phyloP scores from a whole-genome alignment of 2,888 invertebrate species.

The Reticulitermes lucifugus region DNA sequence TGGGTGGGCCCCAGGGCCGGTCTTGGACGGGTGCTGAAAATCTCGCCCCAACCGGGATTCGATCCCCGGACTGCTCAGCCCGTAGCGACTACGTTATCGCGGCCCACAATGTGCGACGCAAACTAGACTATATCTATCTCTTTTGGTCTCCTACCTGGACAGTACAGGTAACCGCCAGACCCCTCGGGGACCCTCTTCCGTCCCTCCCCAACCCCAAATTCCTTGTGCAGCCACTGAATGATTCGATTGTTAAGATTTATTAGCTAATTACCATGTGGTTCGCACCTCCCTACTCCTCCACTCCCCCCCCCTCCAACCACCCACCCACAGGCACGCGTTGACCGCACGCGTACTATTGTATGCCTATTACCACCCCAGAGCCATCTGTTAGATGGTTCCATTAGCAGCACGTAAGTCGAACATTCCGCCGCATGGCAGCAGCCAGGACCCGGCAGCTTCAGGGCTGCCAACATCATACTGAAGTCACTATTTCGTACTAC shows the following conservation, averaged over 20 bases:
- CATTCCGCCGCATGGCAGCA: constrained; percentile 12
- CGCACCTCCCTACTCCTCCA: no score
- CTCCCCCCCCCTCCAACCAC: no score
- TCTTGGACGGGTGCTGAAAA: no score
- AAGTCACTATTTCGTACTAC: not conserved
- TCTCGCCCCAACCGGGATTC: no score
- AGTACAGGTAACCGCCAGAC: no score
- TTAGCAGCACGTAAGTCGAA: constrained; percentile 6
- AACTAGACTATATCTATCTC: no score
- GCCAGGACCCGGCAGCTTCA: not conserved
- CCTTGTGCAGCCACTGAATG: constrained; percentile 26
- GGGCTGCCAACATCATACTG: not conserved
- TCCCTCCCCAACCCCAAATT: not conserved
- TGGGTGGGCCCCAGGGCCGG: no score
- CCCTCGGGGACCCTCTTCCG: not conserved
- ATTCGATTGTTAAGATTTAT: constrained; percentile 27
- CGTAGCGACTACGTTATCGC: no score
- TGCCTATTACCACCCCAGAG: constrained; percentile 11
- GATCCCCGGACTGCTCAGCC: no score
- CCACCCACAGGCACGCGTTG: constrained; percentile 1
- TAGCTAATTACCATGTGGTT: constrained; percentile 23
- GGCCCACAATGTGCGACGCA: no score
- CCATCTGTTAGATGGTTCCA: constrained; percentile 19
- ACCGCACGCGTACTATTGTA: not conserved
- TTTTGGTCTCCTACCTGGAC: no score